Evolutionary conservation across 2,888 invertebrate genomes (phyloP), one percentile per base, ranked within the genome.

Genomic region (Melikaiella ostensackeni): DNA sequence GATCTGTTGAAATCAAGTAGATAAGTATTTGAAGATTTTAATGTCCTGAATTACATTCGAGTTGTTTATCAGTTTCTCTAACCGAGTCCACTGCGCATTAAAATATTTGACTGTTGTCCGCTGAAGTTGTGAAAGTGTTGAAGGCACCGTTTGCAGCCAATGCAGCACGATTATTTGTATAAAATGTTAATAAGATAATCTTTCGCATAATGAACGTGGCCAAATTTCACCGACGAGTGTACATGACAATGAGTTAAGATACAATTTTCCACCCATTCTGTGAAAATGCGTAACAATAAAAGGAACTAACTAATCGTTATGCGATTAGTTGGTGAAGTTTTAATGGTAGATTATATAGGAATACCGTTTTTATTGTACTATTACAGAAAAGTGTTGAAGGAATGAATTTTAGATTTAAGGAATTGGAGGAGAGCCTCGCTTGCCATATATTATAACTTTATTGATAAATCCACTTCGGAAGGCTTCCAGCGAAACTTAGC

Each of bases 351-450:
- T 78, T 80, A 80, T 75, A 84, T 80, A 80, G 73, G 30, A 61
- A 63, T 74, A 76, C 81, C 84, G 79, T 85, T 84, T 86, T 84
- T 81, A 84, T 81, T 80, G 79, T 85, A 85, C 81, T 77, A 82
- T 80, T 85, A 84, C 84, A 84, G 84, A 83, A 83, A 85, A 85
- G 76, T 81, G 83, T 83, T 82, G 81, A 74, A 77, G 75, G 82
- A 81, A 83, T 79, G 79, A 81, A 83, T 83, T 86, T 83, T 84
- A 82, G 81, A 84, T 84, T 83, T 84, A 85, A 86, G 84, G 83
- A 85, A 86, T 87, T 84, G 83, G 82, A 86, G 85, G 81, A 83
- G 83, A 84, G 84, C 86, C 87, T 87, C 86, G 86, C 87, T 88
- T 87, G 86, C 86, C 87, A 88, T 85, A 86, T 84, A 84, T 86